Evolutionary conservation across 1,140 invertebrate genomes (phyloP).

Genomic region (Hylaeus volcanicus): DNA sequence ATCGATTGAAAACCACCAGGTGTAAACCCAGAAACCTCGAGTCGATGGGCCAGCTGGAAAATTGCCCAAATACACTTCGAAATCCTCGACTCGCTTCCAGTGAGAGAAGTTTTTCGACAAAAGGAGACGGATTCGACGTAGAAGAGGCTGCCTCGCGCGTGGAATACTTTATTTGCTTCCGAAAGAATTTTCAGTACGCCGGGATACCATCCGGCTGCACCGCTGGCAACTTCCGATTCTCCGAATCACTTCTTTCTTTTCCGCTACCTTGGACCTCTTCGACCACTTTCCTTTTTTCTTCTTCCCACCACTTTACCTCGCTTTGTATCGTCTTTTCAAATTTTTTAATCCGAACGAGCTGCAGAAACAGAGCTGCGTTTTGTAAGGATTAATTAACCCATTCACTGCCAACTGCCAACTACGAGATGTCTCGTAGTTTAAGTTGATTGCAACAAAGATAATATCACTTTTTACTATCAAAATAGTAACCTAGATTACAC

Average conservation of each 20-base stretch:
- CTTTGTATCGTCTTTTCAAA: too few relatives aligned
- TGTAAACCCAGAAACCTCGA: slow-evolving; percentile 25
- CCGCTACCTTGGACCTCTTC: neutral
- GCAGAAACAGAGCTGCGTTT: too few relatives aligned
- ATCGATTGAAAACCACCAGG: slow-evolving; percentile 20
- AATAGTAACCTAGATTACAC: too few relatives aligned
- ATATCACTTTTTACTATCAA: too few relatives aligned
- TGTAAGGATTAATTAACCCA: too few relatives aligned
- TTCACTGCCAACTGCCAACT: too few relatives aligned
- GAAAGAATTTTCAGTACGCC: neutral
- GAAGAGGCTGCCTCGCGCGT: neutral
- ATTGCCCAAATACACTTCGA: slow-evolving; percentile 26
- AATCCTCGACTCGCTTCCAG: neutral
- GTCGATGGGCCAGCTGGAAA: slow-evolving; percentile 20
- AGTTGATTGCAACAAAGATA: too few relatives aligned
- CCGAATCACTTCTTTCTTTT: neutral
- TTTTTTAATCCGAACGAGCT: too few relatives aligned
- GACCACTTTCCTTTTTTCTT: neutral
- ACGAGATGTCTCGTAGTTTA: too few relatives aligned
- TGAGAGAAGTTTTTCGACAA: neutral
- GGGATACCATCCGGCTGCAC: neutral
- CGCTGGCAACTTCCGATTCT: neutral
- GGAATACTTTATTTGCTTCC: slow-evolving; percentile 17
- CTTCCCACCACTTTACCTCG: too few relatives aligned
- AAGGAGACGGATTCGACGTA: neutral